phyloP scores from a whole-genome alignment of 2,888 invertebrate species.

The Limnephilus rhombicus region DNA sequence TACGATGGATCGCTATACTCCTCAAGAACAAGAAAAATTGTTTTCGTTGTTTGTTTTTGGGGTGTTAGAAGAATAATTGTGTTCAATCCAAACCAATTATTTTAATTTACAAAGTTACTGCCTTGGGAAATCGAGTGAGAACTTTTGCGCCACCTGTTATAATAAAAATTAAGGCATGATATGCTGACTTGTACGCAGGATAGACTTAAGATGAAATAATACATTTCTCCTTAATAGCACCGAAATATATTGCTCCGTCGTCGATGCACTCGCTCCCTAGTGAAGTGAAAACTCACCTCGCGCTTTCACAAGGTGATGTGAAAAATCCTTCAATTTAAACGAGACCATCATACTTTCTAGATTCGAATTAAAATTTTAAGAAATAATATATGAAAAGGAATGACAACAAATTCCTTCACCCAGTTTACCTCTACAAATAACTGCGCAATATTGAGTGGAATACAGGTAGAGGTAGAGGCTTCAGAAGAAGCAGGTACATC shows the following conservation, averaged over 20 bases:
- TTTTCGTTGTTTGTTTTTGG: too few relatives aligned
- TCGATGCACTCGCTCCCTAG: neutral
- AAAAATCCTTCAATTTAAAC: neutral
- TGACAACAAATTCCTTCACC: neutral
- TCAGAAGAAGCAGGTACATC: neutral
- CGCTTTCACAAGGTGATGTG: neutral
- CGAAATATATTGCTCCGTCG: neutral
- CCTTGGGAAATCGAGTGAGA: too few relatives aligned
- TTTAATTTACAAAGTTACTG: too few relatives aligned
- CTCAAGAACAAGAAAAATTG: too few relatives aligned
- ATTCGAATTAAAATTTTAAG: neutral
- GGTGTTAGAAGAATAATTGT: too few relatives aligned
- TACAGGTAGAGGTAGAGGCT: neutral
- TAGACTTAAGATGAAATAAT: neutral
- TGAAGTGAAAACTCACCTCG: neutral
- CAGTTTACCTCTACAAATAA: neutral
- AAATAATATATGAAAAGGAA: neutral
- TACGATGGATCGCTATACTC: too few relatives aligned
- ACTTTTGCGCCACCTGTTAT: neutral
- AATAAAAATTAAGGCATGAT: neutral
- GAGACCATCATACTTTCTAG: neutral
- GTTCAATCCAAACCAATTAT: too few relatives aligned
- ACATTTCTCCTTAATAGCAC: neutral
- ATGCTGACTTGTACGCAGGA: too few relatives aligned
- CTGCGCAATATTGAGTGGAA: neutral